Evolutionary conservation across 2,797 vertebrate genomes (phyloP).

Genomic region (Periparus ater): DNA sequence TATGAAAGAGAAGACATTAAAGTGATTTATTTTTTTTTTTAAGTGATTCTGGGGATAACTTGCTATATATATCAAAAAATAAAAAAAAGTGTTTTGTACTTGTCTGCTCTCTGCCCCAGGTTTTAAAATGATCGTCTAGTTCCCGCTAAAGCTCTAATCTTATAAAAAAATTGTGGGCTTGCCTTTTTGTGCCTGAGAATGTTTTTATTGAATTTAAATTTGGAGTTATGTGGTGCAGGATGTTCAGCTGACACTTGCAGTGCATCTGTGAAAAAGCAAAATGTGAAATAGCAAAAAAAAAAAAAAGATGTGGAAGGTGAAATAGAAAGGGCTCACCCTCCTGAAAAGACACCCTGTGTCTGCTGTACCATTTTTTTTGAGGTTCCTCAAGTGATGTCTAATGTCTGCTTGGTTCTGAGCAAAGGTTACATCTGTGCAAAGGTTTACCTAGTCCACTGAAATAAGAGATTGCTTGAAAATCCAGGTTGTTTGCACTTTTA

Average conservation of each 20-base stretch:
- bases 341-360: not conserved
- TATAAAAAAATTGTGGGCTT: not conserved
- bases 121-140: not conserved
- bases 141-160: not conserved
- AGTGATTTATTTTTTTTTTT: not conserved
- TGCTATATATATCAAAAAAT: not conserved
- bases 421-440: not conserved
- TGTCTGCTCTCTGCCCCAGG: fast-evolving
- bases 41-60: not conserved
- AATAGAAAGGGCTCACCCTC: fast-evolving
- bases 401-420: not conserved
- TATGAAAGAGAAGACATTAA: not conserved
- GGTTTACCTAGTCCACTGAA: not conserved
- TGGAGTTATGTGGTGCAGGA: fast-evolving
- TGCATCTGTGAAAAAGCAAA: not conserved
- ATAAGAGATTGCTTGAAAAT: not conserved
- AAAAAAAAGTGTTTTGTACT: fast-evolving
- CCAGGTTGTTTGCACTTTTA: not conserved
- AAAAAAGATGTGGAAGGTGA: not conserved
- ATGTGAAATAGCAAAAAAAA: not conserved
- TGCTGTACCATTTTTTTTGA: fast-evolving
- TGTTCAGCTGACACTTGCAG: not conserved
- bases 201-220: not conserved
- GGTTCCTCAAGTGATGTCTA: not conserved
- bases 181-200: not conserved